phyloP scores from a whole-genome alignment of 2,888 invertebrate species.

The Listrodromus nycthemerus region DNA sequence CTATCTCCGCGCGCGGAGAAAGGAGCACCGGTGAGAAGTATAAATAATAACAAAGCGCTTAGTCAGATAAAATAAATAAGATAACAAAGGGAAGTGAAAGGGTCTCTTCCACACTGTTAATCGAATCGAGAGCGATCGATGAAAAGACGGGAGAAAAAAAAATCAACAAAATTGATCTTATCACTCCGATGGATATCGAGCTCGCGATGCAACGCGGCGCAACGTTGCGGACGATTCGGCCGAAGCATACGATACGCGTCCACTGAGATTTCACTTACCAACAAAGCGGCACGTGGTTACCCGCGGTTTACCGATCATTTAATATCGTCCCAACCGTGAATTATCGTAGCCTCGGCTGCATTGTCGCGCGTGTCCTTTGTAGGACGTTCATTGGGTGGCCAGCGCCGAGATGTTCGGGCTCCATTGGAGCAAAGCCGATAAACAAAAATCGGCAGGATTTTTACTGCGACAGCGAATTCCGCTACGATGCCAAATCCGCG shows the following conservation, averaged over 20 bases:
- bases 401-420: neutral
- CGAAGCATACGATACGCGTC: neutral
- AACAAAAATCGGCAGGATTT: slow-evolving; percentile 68
- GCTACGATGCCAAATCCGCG: neutral
- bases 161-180: slow-evolving; percentile 32
- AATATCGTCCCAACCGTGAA: slow-evolving; percentile 15
- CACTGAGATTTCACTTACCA: slow-evolving; percentile 3
- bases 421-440: slow-evolving; percentile 60
- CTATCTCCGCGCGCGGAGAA: neutral
- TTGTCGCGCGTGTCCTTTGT: slow-evolving; percentile 61
- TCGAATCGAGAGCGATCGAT: slow-evolving; percentile 34
- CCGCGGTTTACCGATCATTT: slow-evolving; percentile 4
- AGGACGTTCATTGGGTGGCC: slow-evolving; percentile 72
- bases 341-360: slow-evolving; percentile 26
- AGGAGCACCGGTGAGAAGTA: slow-evolving; percentile 7
- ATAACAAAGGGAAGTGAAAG: slow-evolving; percentile 37
- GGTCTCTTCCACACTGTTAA: slow-evolving; percentile 4
- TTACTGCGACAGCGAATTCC: slow-evolving; percentile 52
- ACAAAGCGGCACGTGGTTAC: neutral
- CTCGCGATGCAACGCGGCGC: slow-evolving; percentile 5
- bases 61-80: slow-evolving; percentile 36
- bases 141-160: neutral
- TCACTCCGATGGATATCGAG: slow-evolving; percentile 33
- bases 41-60: slow-evolving; percentile 30
- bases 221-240: neutral